phyloP scores from a whole-genome alignment of 1,140 invertebrate genomes.

The Lordiphosa mommai region DNA sequence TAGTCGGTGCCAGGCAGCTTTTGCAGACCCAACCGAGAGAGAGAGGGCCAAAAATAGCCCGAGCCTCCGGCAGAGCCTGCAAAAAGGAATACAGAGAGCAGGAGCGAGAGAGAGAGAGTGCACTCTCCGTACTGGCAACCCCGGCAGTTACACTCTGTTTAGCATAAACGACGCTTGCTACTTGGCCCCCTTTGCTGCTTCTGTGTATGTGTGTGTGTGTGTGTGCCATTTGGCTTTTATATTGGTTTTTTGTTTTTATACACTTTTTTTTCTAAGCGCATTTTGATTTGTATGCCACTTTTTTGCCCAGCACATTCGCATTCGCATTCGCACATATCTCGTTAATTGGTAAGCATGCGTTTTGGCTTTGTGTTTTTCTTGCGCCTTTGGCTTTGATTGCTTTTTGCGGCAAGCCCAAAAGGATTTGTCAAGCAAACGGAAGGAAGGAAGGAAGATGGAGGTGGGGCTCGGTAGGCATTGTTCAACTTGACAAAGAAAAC shows the following conservation, averaged over 20 bases:
- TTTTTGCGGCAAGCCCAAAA: slow-evolving; percentile 61
- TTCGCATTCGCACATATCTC: slow-evolving; percentile 51
- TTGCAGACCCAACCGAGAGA: slow-evolving; percentile 22
- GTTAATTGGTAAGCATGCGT: slow-evolving; percentile 66
- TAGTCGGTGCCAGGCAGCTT: slow-evolving; percentile 23
- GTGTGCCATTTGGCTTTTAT: slow-evolving; percentile 40
- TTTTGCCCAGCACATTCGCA: slow-evolving; percentile 15
- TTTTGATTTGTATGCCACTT: slow-evolving; percentile 70
- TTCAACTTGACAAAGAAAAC: slow-evolving; percentile 65
- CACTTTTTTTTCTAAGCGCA: slow-evolving; percentile 60
- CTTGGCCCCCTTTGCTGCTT: slow-evolving; percentile 35
- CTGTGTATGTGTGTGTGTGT: background rate
- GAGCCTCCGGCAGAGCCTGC: slow-evolving; percentile 42
- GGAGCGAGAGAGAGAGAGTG: background rate
- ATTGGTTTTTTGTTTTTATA: slow-evolving; percentile 61
- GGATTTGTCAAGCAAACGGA: slow-evolving; percentile 53
- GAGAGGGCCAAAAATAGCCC: slow-evolving; percentile 38
- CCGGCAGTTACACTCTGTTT: slow-evolving; percentile 77
- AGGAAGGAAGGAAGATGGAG: background rate
- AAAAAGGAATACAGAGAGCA: slow-evolving; percentile 21
- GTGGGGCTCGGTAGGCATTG: slow-evolving; percentile 22
- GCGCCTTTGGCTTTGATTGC: slow-evolving; percentile 62
- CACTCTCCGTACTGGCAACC: slow-evolving; percentile 63
- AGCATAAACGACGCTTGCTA: slow-evolving; percentile 77
- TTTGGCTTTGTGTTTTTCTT: slow-evolving; percentile 48